phyloP scores from a whole-genome alignment of 2,797 vertebrate genomes.

The Siniperca undulata region DNA sequence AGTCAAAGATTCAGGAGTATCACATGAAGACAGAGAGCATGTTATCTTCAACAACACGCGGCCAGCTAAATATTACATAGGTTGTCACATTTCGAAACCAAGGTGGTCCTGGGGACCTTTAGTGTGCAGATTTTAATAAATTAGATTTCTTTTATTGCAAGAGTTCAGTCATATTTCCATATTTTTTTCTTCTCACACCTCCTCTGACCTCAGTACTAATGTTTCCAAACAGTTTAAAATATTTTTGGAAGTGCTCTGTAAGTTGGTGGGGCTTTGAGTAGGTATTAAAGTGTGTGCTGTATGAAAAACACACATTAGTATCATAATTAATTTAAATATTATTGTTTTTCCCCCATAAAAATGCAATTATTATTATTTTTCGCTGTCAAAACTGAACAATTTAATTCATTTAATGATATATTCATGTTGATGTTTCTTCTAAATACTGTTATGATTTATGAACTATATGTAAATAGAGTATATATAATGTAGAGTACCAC shows the following conservation, averaged over 20 bases:
- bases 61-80: background rate
- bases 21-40: background rate
- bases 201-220: background rate
- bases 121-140: no score
- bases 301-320: background rate
- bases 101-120: no score
- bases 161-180: background rate
- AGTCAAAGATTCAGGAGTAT: background rate
- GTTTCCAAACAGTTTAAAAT: background rate
- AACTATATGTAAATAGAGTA: background rate
- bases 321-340: background rate
- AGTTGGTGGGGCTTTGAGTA: background rate
- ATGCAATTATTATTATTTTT: background rate
- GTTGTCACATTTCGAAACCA: no score
- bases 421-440: background rate
- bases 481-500: no score
- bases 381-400: background rate
- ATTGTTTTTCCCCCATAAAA: background rate
- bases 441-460: background rate
- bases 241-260: background rate
- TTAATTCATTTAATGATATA: rapidly evolving
- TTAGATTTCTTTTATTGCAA: background rate
- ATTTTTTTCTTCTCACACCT: background rate
- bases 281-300: background rate
- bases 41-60: background rate